These are phyloP conservation scores for Gephyroberyx darwinii DNA, from an alignment of 2,797 vertebrate species.

Conservation along the genomic window DNA sequence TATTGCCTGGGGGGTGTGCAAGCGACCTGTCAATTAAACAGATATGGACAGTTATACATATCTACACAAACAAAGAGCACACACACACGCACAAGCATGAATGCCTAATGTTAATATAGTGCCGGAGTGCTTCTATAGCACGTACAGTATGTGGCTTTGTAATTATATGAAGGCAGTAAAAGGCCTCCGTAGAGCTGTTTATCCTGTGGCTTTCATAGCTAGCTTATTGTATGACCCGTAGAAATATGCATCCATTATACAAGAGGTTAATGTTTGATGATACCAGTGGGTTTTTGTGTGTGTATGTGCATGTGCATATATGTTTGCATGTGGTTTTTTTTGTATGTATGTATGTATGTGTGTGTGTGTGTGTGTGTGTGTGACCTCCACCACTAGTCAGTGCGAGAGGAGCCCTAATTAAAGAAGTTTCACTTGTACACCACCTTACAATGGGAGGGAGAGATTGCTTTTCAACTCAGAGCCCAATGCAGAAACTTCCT, in stretches of 20 bases:
- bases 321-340: background rate
- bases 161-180: conserved; percentile 55
- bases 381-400: conserved; percentile 78
- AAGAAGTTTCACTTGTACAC: conserved; percentile 78
- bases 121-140: conserved; percentile 19
- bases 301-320: background rate
- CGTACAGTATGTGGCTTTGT: conserved; percentile 17
- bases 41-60: background rate
- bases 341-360: conserved; percentile 35
- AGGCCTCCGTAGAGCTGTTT: conserved; percentile 47
- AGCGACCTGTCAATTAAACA: conserved; percentile 53
- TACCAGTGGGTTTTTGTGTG: conserved; percentile 15
- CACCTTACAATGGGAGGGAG: conserved; percentile 75
- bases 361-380: conserved; percentile 64
- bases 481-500: conserved; percentile 75
- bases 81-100: conserved; percentile 30
- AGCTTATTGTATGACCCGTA: conserved; percentile 29
- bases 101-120: conserved; percentile 33
- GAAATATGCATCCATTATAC: conserved; percentile 39
- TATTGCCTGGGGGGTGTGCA: conserved; percentile 52
- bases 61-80: conserved; percentile 17
- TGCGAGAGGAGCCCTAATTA: conserved; percentile 78
- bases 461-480: conserved; percentile 79
- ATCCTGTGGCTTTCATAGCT: conserved; percentile 37
- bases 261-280: conserved; percentile 45